A percentile compares a stretch with the other conserved stretches of the same genome.
Conservation (phyloP, 2,888 invertebrate species). For the Platypus cylindrus region DNA sequence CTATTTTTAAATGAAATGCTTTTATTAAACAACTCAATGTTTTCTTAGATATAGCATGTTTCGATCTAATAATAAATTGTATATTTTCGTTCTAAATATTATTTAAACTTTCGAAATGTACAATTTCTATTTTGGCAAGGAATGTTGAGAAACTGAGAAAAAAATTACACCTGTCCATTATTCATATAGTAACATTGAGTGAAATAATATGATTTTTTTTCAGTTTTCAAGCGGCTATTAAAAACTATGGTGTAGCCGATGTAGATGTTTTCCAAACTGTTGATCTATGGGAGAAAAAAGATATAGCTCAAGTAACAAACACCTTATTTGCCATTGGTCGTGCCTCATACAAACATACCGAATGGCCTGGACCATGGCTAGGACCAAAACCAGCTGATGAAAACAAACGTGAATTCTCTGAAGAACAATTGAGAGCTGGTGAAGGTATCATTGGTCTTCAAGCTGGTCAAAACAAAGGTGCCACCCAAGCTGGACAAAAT, state of each 20-base stretch:
- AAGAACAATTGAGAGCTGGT: constrained; percentile 81
- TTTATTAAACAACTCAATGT: too few relatives aligned
- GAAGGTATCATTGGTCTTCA: constrained; percentile 86
- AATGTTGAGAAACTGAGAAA: neutral
- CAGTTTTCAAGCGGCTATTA: constrained; percentile 77
- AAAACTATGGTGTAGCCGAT: constrained; percentile 78
- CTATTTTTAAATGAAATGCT: too few relatives aligned
- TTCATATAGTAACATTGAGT: neutral
- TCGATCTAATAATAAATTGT: constrained; percentile 9
- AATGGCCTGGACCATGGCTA: constrained; percentile 61
- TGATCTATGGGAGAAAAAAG: constrained; percentile 91
- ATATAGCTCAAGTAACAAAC: constrained; percentile 73
- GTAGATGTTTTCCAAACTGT: constrained; percentile 94
- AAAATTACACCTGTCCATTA: constrained; percentile 4
- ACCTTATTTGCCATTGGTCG: constrained; percentile 78
- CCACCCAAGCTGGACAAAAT: constrained; percentile 82
- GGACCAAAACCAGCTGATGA: constrained; percentile 93
- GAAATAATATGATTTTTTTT: constrained; percentile 13
- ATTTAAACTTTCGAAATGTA: constrained; percentile 1
- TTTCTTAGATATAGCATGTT: constrained; percentile 7
- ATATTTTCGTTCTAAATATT: constrained; percentile 9
- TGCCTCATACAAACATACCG: constrained; percentile 26
- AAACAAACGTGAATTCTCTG: constrained; percentile 87
- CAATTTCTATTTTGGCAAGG: constrained; percentile 2
- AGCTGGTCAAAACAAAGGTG: constrained; percentile 93